Evolutionary conservation across 2,888 invertebrate genomes (phyloP), one percentile per base, ranked within the genome.

Genomic region (Dastarcus helophoroides): DNA sequence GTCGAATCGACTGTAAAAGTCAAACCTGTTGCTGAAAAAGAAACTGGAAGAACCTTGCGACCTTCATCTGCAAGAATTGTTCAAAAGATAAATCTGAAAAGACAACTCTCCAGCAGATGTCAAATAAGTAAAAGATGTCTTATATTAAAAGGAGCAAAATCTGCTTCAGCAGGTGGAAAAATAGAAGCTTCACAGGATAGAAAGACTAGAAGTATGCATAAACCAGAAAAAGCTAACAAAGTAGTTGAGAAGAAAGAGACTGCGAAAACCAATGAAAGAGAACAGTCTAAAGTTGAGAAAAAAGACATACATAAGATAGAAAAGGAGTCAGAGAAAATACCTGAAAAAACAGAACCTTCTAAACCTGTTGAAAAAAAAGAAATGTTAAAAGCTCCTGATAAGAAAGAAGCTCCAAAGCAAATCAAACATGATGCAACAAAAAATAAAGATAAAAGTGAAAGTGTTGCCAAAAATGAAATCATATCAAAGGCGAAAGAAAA

Each of bases 241-340:
- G 29, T 16, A 13, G 12, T 16, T 8, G 15, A 24, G 6, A 38
- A 44, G 24, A 31, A 34, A 36, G 15, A 34, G 10, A 4, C 22
- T 11, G 25, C 16, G 12, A 43, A 46, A 46, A 44, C 40, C 39
- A 41, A 36, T 38, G 46, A 39, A 39, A 37, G 22, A 42, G 33
- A 36, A 12, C 30, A 40, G 31, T 10, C 25, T 39, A 47, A 48
- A 36, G 40, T 26, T 7, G 26, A 24, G 12, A 26, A 23, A 9
- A 31, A 42, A 26, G 26, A 19, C 8, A 24, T 14, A 35, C 29
- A 15, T 36, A 25, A 35, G 15, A 16, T 35, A 13, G 14, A 35
- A 23, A 15, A 26, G 13, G 22, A 40, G 16, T 26, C 38, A 39
- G 36, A 35, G 37, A 24, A 26, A 17, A 14, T 23, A 8, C 15